Conservation (phyloP, 2,113 vertebrate species). For the Hypomesus transpacificus region DNA sequence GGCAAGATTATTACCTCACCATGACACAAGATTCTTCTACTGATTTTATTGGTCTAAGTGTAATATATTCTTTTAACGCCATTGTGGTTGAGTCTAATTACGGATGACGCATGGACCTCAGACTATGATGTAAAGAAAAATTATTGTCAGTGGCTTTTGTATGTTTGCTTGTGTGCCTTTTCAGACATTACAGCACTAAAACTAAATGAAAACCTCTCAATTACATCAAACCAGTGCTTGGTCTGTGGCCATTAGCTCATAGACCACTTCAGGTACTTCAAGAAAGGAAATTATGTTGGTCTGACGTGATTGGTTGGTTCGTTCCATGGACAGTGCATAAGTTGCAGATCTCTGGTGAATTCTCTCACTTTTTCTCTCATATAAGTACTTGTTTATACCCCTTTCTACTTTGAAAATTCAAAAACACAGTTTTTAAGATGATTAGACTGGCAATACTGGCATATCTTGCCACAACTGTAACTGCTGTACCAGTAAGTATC, state of each 20-base stretch:
- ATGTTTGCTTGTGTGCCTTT: conserved; percentile 30
- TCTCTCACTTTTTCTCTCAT: too few relatives aligned
- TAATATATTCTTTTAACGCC: neutral
- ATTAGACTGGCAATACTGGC: conserved; percentile 26
- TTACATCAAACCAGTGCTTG: conserved; percentile 36
- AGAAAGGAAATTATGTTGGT: conserved; percentile 40
- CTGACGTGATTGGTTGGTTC: conserved; percentile 54
- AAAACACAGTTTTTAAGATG: conserved; percentile 43
- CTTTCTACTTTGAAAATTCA: too few relatives aligned
- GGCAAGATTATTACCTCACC: too few relatives aligned
- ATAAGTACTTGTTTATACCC: too few relatives aligned
- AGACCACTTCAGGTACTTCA: conserved; percentile 32
- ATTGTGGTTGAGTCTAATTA: conserved; percentile 33
- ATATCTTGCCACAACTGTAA: conserved; percentile 32
- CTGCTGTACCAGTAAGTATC: conserved; percentile 55
- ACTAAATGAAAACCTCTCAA: conserved; percentile 34
- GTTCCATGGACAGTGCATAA: conserved; percentile 45
- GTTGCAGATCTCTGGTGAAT: conserved; percentile 15
- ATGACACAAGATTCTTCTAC: too few relatives aligned
- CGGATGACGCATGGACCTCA: conserved; percentile 41
- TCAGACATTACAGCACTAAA: conserved; percentile 59
- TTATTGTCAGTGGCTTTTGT: neutral
- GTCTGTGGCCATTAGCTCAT: conserved; percentile 37
- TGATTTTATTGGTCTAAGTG: neutral
- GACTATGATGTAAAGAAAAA: neutral